These are phyloP conservation scores for Mizuhopecten yessoensis DNA, from an alignment of 1,140 invertebrate species.

Conservation along the genomic window DNA sequence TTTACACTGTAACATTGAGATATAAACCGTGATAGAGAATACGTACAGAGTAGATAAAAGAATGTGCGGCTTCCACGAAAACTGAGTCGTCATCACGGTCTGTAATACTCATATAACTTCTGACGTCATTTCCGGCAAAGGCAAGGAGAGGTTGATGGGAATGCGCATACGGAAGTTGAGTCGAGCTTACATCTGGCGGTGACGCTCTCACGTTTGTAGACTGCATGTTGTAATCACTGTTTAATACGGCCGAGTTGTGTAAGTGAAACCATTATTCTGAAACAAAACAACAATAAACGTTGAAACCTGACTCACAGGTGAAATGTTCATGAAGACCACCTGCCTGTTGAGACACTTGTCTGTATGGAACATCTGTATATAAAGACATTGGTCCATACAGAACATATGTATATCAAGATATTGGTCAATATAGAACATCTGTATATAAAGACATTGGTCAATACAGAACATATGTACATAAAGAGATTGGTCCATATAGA, in stretches of 20 bases:
- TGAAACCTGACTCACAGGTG: too few relatives aligned
- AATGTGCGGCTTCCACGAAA: background rate
- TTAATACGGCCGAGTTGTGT: background rate
- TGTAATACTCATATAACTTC: background rate
- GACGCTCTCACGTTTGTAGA: background rate
- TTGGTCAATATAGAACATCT: too few relatives aligned
- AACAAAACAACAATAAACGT: background rate
- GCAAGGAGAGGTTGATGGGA: background rate
- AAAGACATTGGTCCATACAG: too few relatives aligned
- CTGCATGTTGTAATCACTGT: background rate
- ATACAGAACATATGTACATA: too few relatives aligned
- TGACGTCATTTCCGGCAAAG: conserved; percentile 1
- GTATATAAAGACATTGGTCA: too few relatives aligned
- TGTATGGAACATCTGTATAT: too few relatives aligned
- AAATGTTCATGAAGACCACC: too few relatives aligned
- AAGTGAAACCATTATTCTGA: background rate
- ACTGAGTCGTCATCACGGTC: background rate
- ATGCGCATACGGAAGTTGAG: background rate
- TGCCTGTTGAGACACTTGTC: too few relatives aligned
- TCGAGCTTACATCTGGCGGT: background rate
- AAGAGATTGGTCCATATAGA: too few relatives aligned
- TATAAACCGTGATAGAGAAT: too few relatives aligned
- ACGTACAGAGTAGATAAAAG: background rate
- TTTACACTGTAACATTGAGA: too few relatives aligned
- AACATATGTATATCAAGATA: too few relatives aligned